These are phyloP conservation scores for Pterostichus madidus DNA, from an alignment of 2,888 invertebrate species.

Conservation along the genomic window DNA sequence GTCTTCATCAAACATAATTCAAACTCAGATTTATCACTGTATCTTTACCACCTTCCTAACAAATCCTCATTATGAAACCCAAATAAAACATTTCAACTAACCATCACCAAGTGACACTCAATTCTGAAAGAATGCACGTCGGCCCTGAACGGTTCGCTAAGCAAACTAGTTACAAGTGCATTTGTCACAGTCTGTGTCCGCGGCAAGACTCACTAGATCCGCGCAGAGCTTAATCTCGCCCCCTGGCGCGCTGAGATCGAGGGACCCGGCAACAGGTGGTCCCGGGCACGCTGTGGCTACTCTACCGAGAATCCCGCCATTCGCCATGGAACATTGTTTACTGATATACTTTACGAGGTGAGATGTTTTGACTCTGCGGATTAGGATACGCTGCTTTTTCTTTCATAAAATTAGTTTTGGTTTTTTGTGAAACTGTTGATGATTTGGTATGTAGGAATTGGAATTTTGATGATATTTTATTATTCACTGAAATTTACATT, in stretches of 20 bases:
- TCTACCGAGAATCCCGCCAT: conserved; percentile 44
- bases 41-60: too few relatives aligned
- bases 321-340: conserved; percentile 59
- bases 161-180: conserved; percentile 73
- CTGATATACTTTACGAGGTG: conserved; percentile 22
- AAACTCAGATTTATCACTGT: too few relatives aligned
- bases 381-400: conserved; percentile 41
- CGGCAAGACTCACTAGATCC: conserved; percentile 41
- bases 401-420: conserved; percentile 47
- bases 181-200: conserved; percentile 69
- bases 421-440: not conserved
- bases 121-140: not conserved
- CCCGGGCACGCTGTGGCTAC: conserved; percentile 17
- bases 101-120: conserved; percentile 4
- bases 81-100: too few relatives aligned
- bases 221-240: conserved; percentile 70
- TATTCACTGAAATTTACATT: conserved; percentile 2
- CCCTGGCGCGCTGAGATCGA: conserved; percentile 71
- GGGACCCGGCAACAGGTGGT: conserved; percentile 68
- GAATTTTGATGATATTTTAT: not conserved
- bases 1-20: too few relatives aligned
- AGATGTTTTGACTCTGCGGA: conserved; percentile 36
- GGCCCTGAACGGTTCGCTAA: conserved; percentile 66
- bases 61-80: too few relatives aligned
- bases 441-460: not conserved